These are phyloP conservation scores for Sclerodermus sp. DNA, from an alignment of 2,888 invertebrate species.

Conservation along the genomic window DNA sequence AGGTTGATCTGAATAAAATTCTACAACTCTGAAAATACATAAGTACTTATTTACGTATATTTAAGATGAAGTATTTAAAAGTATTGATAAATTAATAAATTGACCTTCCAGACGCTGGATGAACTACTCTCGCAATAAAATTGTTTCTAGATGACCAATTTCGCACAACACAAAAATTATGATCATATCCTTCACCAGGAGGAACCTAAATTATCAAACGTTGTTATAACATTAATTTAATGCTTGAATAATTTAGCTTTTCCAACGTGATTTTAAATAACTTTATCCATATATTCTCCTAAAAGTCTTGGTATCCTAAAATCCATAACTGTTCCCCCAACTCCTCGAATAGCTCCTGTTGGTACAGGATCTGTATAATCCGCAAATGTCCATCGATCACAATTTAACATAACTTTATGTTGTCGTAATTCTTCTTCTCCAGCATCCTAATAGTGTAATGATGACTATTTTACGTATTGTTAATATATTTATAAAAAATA, in stretches of 20 bases:
- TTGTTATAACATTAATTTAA: neutral
- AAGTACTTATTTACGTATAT: neutral
- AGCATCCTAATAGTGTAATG: slow-evolving; percentile 58
- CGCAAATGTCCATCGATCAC: slow-evolving; percentile 73
- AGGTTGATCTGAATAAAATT: slow-evolving; percentile 83
- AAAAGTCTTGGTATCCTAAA: slow-evolving; percentile 69
- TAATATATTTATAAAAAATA: neutral
- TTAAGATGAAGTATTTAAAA: neutral
- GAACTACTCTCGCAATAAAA: slow-evolving; percentile 61
- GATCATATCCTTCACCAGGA: slow-evolving; percentile 74
- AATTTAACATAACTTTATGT: slow-evolving; percentile 73
- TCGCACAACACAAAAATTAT: slow-evolving; percentile 72
- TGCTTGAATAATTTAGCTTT: no score
- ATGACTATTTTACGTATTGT: neutral
- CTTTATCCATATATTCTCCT: slow-evolving; percentile 66
- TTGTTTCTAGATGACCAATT: slow-evolving; percentile 55
- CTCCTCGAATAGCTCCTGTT: slow-evolving; percentile 70
- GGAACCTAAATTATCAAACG: slow-evolving; percentile 39
- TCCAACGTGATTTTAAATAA: no score
- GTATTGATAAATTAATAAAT: neutral
- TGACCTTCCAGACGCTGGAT: slow-evolving; percentile 42
- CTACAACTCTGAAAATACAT: slow-evolving; percentile 62
- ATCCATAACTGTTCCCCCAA: slow-evolving; percentile 75
- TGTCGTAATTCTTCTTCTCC: slow-evolving; percentile 67
- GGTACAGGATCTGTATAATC: slow-evolving; percentile 69